These are phyloP conservation scores for Drosophila nigricruria DNA, from an alignment of 2,888 invertebrate species.

Conservation along the genomic window DNA sequence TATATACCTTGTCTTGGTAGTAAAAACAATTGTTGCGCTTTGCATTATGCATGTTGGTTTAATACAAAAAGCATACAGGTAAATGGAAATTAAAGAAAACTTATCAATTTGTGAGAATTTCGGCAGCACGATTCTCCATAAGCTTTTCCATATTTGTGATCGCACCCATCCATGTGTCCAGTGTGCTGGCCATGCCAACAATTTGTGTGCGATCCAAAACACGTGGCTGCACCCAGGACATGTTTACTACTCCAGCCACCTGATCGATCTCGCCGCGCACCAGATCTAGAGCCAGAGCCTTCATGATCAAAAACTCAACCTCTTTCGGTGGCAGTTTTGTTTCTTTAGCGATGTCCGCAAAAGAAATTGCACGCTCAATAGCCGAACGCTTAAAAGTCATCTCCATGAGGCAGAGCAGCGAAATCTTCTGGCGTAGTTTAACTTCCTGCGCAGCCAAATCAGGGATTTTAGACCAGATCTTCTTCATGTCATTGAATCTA, in stretches of 20 bases:
- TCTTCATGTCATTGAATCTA: constrained; percentile 89
- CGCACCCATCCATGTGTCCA: constrained; percentile 85
- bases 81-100: constrained; percentile 54
- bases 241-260: constrained; percentile 89
- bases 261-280: constrained; percentile 98
- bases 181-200: constrained; percentile 83
- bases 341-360: constrained; percentile 94
- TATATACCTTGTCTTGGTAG: background rate
- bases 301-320: constrained; percentile 98
- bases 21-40: constrained; percentile 5
- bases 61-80: constrained; percentile 66
- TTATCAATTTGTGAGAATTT: constrained; percentile 85
- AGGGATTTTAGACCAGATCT: constrained; percentile 90
- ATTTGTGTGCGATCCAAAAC: constrained; percentile 88
- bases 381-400: constrained; percentile 98
- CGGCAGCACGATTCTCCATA: constrained; percentile 85
- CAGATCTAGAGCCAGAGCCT: constrained; percentile 96
- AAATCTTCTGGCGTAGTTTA: constrained; percentile 95
- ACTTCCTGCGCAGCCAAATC: constrained; percentile 93
- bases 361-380: constrained; percentile 93
- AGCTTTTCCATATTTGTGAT: constrained; percentile 85
- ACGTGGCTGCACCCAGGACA: constrained; percentile 92
- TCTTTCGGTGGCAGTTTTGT: constrained; percentile 93
- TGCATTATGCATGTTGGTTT: constrained; percentile 42
- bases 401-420: constrained; percentile 97